These are phyloP conservation scores for Odiellus spinosus DNA, from an alignment of 2,888 invertebrate species.

Conservation along the genomic window DNA sequence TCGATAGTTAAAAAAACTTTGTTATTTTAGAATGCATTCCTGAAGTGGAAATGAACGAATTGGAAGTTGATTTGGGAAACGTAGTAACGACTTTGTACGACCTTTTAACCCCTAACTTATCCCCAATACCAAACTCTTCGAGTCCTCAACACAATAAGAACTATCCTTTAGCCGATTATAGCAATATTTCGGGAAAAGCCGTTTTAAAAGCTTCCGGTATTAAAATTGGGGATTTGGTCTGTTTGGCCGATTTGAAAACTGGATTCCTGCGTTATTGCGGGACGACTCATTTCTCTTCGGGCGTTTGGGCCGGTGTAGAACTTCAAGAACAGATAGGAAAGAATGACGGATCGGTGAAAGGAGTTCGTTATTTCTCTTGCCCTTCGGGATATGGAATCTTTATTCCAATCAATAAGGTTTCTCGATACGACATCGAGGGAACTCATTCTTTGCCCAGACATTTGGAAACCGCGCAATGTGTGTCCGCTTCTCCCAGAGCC, in stretches of 20 bases:
- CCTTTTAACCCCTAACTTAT: constrained; percentile 21
- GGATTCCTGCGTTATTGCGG: constrained; percentile 21
- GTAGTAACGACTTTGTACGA: constrained; percentile 28
- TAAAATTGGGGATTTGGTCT: constrained; percentile 31
- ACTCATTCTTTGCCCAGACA: background rate
- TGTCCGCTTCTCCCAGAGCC: constrained; percentile 4
- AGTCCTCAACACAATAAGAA: constrained; percentile 6
- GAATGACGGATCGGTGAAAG: constrained; percentile 36
- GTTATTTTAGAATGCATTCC: constrained; percentile 31
- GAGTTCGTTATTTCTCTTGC: constrained; percentile 32
- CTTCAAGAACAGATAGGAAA: constrained; percentile 35
- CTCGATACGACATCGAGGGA: constrained; percentile 21
- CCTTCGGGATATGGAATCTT: constrained; percentile 13
- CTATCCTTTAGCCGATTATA: constrained; percentile 6
- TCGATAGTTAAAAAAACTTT: background rate
- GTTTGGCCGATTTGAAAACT: constrained; percentile 5
- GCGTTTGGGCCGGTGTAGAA: constrained; percentile 39
- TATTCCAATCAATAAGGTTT: constrained; percentile 28
- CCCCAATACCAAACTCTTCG: constrained; percentile 20
- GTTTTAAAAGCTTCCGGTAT: constrained; percentile 32
- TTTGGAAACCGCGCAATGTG: background rate
- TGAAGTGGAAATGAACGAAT: constrained; percentile 27
- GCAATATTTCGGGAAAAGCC: constrained; percentile 24
- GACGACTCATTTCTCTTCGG: constrained; percentile 30
- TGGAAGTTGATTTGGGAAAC: constrained; percentile 29